phyloP scores from a whole-genome alignment of 2,797 vertebrate genomes.

The Phoxinus dragarum region DNA sequence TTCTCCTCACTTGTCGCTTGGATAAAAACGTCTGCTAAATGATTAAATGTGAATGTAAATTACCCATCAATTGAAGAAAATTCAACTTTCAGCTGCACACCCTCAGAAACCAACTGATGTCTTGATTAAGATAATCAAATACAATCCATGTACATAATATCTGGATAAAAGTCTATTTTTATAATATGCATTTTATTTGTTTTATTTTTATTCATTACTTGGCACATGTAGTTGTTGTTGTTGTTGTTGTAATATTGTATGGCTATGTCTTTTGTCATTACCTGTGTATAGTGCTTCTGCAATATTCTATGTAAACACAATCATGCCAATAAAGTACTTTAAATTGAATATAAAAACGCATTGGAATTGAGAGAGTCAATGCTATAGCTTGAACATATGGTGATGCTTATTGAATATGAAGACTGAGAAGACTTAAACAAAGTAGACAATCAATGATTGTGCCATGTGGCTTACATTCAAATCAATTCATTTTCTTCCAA shows the following conservation, averaged over 20 bases:
- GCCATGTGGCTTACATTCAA: conserved; percentile 56
- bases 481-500: conserved; percentile 47
- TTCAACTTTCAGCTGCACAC: background rate
- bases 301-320: background rate
- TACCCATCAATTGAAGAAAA: background rate
- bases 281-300: background rate
- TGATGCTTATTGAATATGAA: conserved; percentile 57
- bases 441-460: conserved; percentile 52
- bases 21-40: background rate
- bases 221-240: background rate
- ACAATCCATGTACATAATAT: background rate
- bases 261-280: background rate
- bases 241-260: background rate
- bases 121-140: background rate
- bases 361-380: conserved; percentile 1
- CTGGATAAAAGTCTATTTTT: background rate
- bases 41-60: background rate
- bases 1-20: background rate
- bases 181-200: background rate
- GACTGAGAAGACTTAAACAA: conserved; percentile 54
- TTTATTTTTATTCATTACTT: background rate
- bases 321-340: background rate
- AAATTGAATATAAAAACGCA: background rate
- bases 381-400: conserved; percentile 51
- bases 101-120: background rate